These are phyloP conservation scores for Sebastes schlegelii DNA, from an alignment of 2,113 vertebrate genomes.

Conservation along the genomic window DNA sequence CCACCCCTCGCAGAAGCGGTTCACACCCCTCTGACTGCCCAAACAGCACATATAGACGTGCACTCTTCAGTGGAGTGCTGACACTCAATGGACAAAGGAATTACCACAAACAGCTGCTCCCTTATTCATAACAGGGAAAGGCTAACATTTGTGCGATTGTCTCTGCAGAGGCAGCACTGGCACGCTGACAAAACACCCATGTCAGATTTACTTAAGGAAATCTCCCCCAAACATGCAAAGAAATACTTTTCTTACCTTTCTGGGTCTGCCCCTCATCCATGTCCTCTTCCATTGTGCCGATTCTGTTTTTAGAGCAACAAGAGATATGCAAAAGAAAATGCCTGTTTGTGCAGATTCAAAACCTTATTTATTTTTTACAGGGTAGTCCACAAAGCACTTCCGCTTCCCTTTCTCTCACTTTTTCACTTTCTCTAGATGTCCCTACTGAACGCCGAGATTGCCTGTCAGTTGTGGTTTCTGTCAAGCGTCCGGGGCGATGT, in stretches of 20 bases:
- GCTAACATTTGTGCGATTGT: constrained; percentile 47
- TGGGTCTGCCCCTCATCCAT: constrained; percentile 99
- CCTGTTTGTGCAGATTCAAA: constrained; percentile 39
- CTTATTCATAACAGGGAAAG: constrained; percentile 41
- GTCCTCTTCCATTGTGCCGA: constrained; percentile 96
- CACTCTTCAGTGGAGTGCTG: constrained; percentile 57
- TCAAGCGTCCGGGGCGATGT: constrained; percentile 91
- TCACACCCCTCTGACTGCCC: constrained; percentile 73
- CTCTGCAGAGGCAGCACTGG: constrained; percentile 39
- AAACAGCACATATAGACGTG: constrained; percentile 56
- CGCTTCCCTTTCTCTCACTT: constrained; percentile 79
- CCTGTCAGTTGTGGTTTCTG: constrained; percentile 95
- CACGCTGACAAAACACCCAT: constrained; percentile 36
- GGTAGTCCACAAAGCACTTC: constrained; percentile 79
- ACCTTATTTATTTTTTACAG: constrained; percentile 33
- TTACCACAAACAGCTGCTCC: constrained; percentile 72
- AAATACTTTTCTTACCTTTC: constrained; percentile 89
- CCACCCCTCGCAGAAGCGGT: constrained; percentile 46
- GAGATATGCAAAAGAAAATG: constrained; percentile 5
- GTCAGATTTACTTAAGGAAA: constrained; percentile 30
- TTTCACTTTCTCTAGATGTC: constrained; percentile 81
- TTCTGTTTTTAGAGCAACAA: constrained; percentile 77
- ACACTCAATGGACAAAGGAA: constrained; percentile 76
- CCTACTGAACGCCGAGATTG: constrained; percentile 86
- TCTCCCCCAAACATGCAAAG: constrained; percentile 12